These are phyloP conservation scores for Brachyrhaphis roseni DNA, from an alignment of 2,797 vertebrate genomes.

Conservation along the genomic window DNA sequence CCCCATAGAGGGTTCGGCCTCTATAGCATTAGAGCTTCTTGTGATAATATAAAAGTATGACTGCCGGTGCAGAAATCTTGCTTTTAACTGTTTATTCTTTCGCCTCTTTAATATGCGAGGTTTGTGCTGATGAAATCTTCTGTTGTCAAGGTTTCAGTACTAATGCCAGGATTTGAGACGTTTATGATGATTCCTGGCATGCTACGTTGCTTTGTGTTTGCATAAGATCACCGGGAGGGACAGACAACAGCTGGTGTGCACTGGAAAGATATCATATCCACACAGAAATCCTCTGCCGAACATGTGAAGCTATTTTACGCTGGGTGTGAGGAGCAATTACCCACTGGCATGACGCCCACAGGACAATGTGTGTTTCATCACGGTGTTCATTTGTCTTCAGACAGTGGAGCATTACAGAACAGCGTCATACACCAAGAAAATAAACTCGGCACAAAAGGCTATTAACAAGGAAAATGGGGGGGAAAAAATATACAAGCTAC, in stretches of 20 bases:
- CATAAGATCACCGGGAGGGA: slow-evolving; percentile 6
- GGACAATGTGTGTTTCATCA: slow-evolving; percentile 1
- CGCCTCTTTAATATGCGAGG: not conserved
- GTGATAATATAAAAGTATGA: not conserved
- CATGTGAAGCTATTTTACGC: slow-evolving; percentile 35
- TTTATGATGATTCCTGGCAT: not conserved
- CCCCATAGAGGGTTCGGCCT: too few relatives aligned
- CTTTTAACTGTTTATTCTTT: not conserved
- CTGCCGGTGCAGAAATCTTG: not conserved
- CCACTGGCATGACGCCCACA: slow-evolving; percentile 24
- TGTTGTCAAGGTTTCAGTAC: not conserved
- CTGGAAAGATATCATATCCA: slow-evolving; percentile 23
- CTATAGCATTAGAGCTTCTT: not conserved
- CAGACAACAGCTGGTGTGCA: slow-evolving; percentile 49
- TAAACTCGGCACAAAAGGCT: slow-evolving; percentile 17
- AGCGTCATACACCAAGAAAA: slow-evolving; percentile 9
- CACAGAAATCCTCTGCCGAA: slow-evolving; percentile 5
- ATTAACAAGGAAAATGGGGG: slow-evolving; percentile 22
- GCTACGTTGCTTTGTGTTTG: slow-evolving; percentile 14
- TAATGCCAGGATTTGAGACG: not conserved
- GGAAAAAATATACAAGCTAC: slow-evolving; percentile 6
- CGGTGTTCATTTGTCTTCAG: slow-evolving; percentile 26
- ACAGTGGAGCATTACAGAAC: slow-evolving; percentile 16
- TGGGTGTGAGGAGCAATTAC: slow-evolving; percentile 49
- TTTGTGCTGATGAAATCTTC: not conserved